phyloP scores from a whole-genome alignment of 1,140 invertebrate genomes.

The Drosophila bocqueti region DNA sequence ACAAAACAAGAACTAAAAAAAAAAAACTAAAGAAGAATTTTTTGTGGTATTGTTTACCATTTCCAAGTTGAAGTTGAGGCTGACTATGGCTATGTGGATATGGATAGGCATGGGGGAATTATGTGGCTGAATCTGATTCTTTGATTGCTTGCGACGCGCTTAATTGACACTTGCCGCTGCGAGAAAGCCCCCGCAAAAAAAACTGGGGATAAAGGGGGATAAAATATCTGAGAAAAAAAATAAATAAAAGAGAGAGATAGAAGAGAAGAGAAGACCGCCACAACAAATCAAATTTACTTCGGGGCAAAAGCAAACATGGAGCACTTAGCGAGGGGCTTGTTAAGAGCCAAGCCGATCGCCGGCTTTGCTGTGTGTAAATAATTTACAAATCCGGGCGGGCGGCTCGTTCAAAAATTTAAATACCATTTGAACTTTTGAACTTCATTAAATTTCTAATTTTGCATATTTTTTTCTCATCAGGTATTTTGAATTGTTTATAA shows the following conservation, averaged over 20 bases:
- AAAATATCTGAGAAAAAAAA: background rate
- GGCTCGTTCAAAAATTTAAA: background rate
- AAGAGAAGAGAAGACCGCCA: constrained; percentile 10
- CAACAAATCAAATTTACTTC: constrained; percentile 44
- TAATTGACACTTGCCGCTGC: constrained; percentile 69
- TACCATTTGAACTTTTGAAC: constrained; percentile 6
- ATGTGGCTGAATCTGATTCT: constrained; percentile 34
- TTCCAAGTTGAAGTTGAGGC: constrained; percentile 8
- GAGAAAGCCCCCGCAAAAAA: constrained; percentile 52
- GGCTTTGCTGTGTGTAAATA: constrained; percentile 23
- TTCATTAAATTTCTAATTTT: background rate
- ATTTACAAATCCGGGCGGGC: background rate
- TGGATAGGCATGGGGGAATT: constrained; percentile 35
- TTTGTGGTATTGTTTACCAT: constrained; percentile 29
- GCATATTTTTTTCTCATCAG: background rate
- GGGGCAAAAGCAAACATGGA: constrained; percentile 40
- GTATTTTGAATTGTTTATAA: background rate
- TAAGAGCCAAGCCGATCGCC: constrained; percentile 12
- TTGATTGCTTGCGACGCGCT: constrained; percentile 66
- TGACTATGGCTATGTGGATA: constrained; percentile 2
- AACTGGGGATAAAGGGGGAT: constrained; percentile 1
- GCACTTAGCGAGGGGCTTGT: constrained; percentile 41
- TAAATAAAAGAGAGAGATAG: background rate
- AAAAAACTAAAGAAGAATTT: constrained; percentile 33
- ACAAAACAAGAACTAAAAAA: constrained; percentile 16